phyloP scores from a whole-genome alignment of 1,140 invertebrate genomes.

The Diprion similis region DNA sequence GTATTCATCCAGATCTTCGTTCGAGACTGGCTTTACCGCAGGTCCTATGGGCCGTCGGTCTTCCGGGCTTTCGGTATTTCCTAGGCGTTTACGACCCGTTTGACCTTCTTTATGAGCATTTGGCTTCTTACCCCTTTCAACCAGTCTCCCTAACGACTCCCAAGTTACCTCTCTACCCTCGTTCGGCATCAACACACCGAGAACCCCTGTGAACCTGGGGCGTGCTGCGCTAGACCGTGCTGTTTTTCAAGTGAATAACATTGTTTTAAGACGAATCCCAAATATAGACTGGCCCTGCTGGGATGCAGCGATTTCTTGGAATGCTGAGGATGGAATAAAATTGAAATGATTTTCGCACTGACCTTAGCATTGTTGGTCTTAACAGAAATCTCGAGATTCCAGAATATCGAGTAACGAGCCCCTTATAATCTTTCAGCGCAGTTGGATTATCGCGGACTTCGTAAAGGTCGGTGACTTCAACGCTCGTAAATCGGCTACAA shows the following conservation, averaged over 20 bases:
- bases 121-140: slow-evolving; percentile 39
- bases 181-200: not conserved
- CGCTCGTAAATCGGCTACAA: slow-evolving; percentile 52
- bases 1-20: slow-evolving; percentile 2
- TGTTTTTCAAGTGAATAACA: not conserved
- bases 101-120: slow-evolving; percentile 52
- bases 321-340: too few relatives aligned
- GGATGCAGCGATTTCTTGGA: too few relatives aligned
- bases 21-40: not conserved
- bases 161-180: slow-evolving; percentile 26
- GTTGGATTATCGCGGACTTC: slow-evolving; percentile 51
- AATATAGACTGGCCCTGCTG: too few relatives aligned
- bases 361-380: too few relatives aligned
- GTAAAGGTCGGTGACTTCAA: slow-evolving; percentile 47
- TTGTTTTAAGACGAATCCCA: not conserved
- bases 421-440: slow-evolving; percentile 34
- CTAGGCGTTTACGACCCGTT: slow-evolving; percentile 46
- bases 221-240: not conserved
- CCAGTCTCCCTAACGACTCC: slow-evolving; percentile 38
- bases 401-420: not conserved
- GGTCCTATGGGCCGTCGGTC: not conserved
- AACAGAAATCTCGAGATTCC: too few relatives aligned
- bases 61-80: slow-evolving; percentile 21
- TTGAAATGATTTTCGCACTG: too few relatives aligned
- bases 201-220: not conserved